These are phyloP conservation scores for Corvus hawaiiensis DNA, from an alignment of 2,113 vertebrate species.

Conservation along the genomic window DNA sequence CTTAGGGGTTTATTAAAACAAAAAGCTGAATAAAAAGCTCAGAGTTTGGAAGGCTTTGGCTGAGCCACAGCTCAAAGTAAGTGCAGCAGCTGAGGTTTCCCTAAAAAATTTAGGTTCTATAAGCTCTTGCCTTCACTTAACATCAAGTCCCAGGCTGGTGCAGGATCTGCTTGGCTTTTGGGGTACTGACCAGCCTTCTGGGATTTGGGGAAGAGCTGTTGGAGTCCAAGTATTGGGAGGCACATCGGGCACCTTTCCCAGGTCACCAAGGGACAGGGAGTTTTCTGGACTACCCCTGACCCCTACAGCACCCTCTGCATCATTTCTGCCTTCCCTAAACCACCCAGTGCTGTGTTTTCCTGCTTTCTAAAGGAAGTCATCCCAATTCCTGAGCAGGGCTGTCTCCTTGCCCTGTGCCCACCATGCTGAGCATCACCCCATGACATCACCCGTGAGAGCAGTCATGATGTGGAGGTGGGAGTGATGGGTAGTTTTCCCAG, in stretches of 20 bases:
- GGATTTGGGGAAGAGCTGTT: not conserved
- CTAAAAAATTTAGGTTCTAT: not conserved
- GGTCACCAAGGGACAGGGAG: not conserved
- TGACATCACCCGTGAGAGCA: not conserved
- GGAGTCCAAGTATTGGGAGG: not conserved
- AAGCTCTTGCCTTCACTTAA: not conserved
- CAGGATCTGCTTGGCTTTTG: accelerated
- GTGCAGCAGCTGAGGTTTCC: not conserved
- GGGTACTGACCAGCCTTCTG: not conserved
- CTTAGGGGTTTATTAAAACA: not conserved
- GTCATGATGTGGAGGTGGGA: accelerated
- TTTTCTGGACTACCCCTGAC: not conserved
- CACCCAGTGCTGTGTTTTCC: accelerated
- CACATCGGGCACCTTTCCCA: not conserved
- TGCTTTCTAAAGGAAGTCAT: not conserved
- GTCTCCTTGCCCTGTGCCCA: not conserved
- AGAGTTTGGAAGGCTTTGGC: not conserved
- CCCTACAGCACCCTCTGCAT: not conserved
- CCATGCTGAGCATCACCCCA: accelerated
- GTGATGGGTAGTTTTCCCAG: not conserved
- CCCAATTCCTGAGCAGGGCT: not conserved
- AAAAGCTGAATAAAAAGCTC: not conserved
- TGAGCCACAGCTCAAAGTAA: not conserved
- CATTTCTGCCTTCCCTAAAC: not conserved
- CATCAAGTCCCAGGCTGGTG: not conserved